A percentile compares a stretch with the other conserved stretches of the same genome.
These are phyloP conservation scores for Carlito syrichta DNA, from an alignment of 2,113 vertebrate genomes.

Conservation along the genomic window DNA sequence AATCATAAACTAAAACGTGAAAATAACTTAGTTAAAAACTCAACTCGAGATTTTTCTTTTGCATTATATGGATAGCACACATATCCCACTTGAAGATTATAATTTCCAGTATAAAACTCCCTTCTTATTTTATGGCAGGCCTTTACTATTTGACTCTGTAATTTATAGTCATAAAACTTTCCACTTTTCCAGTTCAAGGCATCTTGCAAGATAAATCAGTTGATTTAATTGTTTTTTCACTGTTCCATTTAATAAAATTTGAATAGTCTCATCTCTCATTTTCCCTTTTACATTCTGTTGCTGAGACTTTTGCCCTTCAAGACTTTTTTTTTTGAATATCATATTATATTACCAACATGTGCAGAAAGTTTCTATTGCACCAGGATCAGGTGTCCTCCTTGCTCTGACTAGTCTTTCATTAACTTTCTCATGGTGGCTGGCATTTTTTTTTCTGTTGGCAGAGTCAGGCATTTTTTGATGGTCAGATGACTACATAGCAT, in stretches of 20 bases:
- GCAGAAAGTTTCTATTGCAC: neutral
- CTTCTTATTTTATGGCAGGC: neutral
- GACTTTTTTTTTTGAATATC: neutral
- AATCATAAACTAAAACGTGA: slow-evolving; percentile 10
- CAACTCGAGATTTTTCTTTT: neutral
- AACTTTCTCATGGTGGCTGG: neutral
- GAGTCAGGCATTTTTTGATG: neutral
- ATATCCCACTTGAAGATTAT: neutral
- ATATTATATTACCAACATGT: neutral
- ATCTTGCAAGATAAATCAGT: neutral
- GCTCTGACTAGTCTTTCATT: neutral
- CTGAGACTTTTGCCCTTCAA: neutral
- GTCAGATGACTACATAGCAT: neutral
- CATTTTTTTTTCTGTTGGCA: neutral
- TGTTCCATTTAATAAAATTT: neutral
- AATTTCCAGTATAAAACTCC: neutral
- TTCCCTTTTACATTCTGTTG: neutral
- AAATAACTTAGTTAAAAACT: slow-evolving; percentile 25
- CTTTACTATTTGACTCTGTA: neutral
- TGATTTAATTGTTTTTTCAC: neutral
- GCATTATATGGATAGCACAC: neutral
- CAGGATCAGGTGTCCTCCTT: neutral
- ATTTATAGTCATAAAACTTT: neutral
- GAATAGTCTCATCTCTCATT: neutral
- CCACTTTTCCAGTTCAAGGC: neutral